Evolutionary conservation across 2,797 vertebrate genomes (phyloP).

Genomic region (Thaleichthys pacificus): DNA sequence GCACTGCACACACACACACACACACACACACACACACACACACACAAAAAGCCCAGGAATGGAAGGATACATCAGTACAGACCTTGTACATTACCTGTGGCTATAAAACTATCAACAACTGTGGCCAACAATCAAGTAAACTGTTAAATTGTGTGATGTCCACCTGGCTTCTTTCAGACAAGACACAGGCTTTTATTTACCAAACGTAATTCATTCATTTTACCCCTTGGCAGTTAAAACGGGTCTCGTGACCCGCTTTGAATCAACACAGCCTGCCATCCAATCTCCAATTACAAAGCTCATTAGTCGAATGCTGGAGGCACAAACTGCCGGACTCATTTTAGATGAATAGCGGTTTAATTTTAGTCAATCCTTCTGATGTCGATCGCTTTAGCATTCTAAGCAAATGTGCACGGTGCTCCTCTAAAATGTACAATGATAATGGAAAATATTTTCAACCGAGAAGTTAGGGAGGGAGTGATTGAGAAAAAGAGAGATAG

Average conservation of each 20-base stretch:
- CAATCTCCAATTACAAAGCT: slow-evolving; percentile 9
- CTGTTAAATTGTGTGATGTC: background rate
- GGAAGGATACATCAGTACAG: no score
- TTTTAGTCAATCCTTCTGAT: slow-evolving; percentile 34
- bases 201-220: slow-evolving; percentile 28
- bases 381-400: slow-evolving; percentile 10
- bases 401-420: slow-evolving; percentile 27
- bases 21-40: no score
- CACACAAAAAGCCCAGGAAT: no score
- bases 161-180: background rate
- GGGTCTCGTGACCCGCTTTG: slow-evolving; percentile 25
- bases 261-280: background rate
- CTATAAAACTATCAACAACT: no score
- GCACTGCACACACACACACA: no score
- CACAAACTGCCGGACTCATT: background rate
- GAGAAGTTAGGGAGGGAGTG: background rate
- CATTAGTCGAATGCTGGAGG: slow-evolving; percentile 2
- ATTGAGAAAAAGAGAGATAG: no score
- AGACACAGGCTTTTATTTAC: slow-evolving; percentile 1
- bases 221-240: slow-evolving; percentile 15
- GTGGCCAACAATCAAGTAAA: no score
- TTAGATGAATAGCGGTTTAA: slow-evolving; percentile 34
- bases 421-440: slow-evolving; percentile 19
- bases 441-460: slow-evolving; percentile 14
- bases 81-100: no score